A percentile compares a stretch with the other conserved stretches of the same genome.
These are phyloP conservation scores for Mormyrus hasselquistii DNA, from an alignment of 2,797 vertebrate species.

Conservation along the genomic window DNA sequence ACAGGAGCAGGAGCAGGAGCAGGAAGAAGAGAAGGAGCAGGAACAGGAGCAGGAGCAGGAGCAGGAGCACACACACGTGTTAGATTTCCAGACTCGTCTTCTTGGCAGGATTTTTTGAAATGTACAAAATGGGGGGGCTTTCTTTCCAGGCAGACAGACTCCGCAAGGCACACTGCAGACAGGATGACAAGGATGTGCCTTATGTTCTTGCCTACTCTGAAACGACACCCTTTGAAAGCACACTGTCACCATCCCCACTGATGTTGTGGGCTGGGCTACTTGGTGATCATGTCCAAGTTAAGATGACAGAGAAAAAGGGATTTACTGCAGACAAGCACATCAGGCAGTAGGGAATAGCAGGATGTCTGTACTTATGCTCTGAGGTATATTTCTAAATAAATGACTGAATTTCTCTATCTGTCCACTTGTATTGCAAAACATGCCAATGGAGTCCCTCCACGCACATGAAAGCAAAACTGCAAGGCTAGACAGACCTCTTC, in stretches of 20 bases:
- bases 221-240: neutral
- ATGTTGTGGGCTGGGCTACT: neutral
- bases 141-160: neutral
- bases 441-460: neutral
- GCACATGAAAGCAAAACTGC: neutral
- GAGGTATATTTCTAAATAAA: constrained; percentile 5
- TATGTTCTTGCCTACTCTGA: neutral
- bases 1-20: neutral
- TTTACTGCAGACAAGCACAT: constrained; percentile 10
- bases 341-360: neutral
- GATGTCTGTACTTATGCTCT: neutral
- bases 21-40: no score
- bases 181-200: neutral
- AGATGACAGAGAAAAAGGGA: neutral
- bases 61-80: neutral
- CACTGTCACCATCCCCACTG: neutral
- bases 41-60: neutral
- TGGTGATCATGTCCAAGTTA: neutral
- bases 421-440: neutral
- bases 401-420: constrained; percentile 1
- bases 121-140: neutral
- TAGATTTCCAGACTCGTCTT: neutral
- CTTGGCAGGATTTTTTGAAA: neutral
- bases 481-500: neutral
- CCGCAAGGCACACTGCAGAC: neutral